Percentiles rank a stretch among this genome's conserved stretches.
These are phyloP conservation scores for Lepidurus apus DNA, from an alignment of 1,140 invertebrate genomes.

Conservation along the genomic window DNA sequence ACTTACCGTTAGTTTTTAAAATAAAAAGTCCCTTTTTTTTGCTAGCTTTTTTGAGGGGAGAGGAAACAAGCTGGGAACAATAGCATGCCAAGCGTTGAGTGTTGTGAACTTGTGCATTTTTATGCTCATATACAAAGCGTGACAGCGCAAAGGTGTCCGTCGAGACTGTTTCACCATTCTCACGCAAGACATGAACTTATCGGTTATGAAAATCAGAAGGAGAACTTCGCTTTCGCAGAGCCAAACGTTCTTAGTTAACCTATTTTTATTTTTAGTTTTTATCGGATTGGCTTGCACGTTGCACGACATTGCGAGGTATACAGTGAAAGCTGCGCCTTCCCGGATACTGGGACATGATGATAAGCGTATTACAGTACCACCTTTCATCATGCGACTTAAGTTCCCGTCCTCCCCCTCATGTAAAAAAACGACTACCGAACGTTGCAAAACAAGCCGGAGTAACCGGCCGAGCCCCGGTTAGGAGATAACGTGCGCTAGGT, in stretches of 20 bases:
- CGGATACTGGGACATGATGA: not conserved
- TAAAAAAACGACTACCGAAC: too few relatives aligned
- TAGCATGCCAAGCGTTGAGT: not conserved
- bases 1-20: not conserved
- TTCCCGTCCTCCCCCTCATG: too few relatives aligned
- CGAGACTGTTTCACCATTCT: not conserved
- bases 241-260: not conserved
- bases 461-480: too few relatives aligned
- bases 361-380: not conserved
- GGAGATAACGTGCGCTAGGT: too few relatives aligned
- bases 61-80: not conserved
- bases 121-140: not conserved
- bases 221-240: not conserved
- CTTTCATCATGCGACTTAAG: too few relatives aligned
- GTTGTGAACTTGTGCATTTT: not conserved
- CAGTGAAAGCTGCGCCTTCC: not conserved
- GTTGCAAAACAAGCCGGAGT: too few relatives aligned
- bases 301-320: not conserved
- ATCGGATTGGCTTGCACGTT: not conserved
- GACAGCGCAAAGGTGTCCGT: not conserved
- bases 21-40: not conserved
- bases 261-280: not conserved
- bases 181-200: conserved; percentile 18
- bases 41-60: not conserved
- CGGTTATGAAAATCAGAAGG: not conserved